phyloP scores from a whole-genome alignment of 1,140 invertebrate species.

The Pissodes strobi region DNA sequence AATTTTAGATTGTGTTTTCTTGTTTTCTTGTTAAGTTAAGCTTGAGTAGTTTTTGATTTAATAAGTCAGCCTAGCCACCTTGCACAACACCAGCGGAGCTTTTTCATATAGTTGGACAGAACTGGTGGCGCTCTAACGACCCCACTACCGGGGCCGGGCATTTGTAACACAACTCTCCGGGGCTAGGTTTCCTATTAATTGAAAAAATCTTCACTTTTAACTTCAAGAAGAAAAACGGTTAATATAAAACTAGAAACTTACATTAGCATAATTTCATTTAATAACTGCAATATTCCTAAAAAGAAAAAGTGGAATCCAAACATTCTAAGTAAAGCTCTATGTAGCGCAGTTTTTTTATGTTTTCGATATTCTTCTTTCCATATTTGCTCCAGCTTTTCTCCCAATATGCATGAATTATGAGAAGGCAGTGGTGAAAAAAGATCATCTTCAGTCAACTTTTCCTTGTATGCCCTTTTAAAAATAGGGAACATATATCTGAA shows the following conservation, averaged over 20 bases:
- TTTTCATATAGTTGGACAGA: too few species aligned
- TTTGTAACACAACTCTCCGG: too few species aligned
- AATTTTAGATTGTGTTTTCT: too few species aligned
- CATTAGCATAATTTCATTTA: slow-evolving; percentile 54
- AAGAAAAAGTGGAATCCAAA: slow-evolving; percentile 55
- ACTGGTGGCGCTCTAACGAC: not conserved
- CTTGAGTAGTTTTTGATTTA: too few species aligned
- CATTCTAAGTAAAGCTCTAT: slow-evolving; percentile 52
- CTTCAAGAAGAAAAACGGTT: too few species aligned
- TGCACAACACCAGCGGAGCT: too few species aligned
- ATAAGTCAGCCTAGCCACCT: too few species aligned
- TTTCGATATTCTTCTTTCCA: slow-evolving; percentile 58
- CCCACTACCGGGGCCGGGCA: too few species aligned
- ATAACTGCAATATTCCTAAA: slow-evolving; percentile 51
- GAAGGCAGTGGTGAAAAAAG: slow-evolving; percentile 62
- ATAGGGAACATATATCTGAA: slow-evolving; percentile 59
- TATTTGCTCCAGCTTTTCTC: slow-evolving; percentile 60
- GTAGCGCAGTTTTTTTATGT: slow-evolving; percentile 49
- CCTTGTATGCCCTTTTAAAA: slow-evolving; percentile 60
- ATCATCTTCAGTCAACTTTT: slow-evolving; percentile 62
- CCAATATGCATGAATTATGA: slow-evolving; percentile 62
- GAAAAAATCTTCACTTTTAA: too few species aligned
- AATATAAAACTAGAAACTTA: slow-evolving; percentile 43
- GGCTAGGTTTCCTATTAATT: too few species aligned
- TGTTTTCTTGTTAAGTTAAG: not conserved